Conservation (phyloP, 2,113 vertebrate species). For the Bujurquina vittata region DNA sequence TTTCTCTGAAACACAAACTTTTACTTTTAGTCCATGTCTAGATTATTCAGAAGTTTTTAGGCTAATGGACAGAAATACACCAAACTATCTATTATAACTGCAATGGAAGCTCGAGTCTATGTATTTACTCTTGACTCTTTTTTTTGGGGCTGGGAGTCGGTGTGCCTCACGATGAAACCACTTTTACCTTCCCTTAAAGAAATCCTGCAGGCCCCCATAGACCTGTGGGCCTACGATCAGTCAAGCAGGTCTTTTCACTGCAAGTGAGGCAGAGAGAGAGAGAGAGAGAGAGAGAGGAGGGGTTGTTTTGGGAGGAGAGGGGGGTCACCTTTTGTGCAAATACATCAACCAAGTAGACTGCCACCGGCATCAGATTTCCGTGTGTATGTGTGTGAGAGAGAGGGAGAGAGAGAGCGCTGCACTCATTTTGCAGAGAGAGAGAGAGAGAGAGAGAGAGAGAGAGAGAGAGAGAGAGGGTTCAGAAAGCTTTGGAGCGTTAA, state of each 20-base stretch:
- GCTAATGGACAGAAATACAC: not conserved
- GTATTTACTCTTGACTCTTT: not conserved
- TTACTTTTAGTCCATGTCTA: not conserved
- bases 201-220: conserved; percentile 55
- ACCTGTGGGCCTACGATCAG: conserved; percentile 49
- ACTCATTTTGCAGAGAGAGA: conserved; percentile 42
- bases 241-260: conserved; percentile 70
- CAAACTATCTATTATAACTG: not conserved
- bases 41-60: not conserved
- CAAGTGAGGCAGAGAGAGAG: conserved; percentile 37
- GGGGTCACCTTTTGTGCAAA: conserved; percentile 84
- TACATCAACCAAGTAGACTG: conserved; percentile 82
- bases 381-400: not conserved
- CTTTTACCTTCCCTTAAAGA: conserved; percentile 65
- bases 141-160: conserved; percentile 28
- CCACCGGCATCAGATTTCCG: conserved; percentile 82
- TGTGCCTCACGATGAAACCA: conserved; percentile 64
- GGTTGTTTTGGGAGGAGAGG: conserved; percentile 20
- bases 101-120: not conserved
- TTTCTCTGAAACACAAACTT: not conserved
- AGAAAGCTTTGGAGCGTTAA: conserved; percentile 50
- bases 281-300: conserved; percentile 7
- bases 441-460: conserved; percentile 36
- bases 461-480: conserved; percentile 30
- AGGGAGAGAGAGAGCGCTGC: conserved; percentile 27